A percentile compares a stretch with the other conserved stretches of the same genome.
Conservation (phyloP, 2,113 vertebrate species). For the Arvicanthis niloticus region DNA sequence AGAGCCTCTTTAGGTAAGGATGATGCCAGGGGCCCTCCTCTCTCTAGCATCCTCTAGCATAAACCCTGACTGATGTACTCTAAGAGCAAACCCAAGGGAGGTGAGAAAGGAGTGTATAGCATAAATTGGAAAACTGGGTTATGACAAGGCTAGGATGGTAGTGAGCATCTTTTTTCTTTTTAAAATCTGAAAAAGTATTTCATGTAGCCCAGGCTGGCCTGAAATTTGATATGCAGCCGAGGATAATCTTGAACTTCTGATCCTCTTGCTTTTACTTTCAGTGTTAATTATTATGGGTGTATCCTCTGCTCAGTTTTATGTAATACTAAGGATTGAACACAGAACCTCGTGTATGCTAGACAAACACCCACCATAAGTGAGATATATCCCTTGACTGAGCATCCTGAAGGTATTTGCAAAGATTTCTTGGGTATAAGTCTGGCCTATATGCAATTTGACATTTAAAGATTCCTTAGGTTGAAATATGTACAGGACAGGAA, state of each 20-base stretch:
- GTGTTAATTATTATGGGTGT: neutral
- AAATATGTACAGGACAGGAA: neutral
- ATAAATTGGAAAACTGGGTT: neutral
- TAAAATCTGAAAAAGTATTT: neutral
- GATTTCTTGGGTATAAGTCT: neutral
- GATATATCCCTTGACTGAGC: neutral
- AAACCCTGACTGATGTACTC: neutral
- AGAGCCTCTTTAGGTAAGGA: neutral
- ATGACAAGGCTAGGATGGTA: neutral
- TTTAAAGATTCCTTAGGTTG: constrained; percentile 21
- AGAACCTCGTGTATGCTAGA: neutral
- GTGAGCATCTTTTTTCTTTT: neutral
- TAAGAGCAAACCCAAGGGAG: neutral
- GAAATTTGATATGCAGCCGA: neutral
- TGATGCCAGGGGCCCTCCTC: neutral
- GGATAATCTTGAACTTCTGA: neutral
- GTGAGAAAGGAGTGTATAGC: neutral
- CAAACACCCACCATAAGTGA: neutral
- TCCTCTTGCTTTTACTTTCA: neutral
- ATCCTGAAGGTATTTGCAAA: neutral
- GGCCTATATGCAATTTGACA: neutral
- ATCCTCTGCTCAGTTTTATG: neutral
- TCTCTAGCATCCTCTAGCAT: neutral
- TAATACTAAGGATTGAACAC: neutral
- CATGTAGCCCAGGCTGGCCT: neutral